Conservation (phyloP, 1,140 invertebrate species). For the Galleria mellonella region DNA sequence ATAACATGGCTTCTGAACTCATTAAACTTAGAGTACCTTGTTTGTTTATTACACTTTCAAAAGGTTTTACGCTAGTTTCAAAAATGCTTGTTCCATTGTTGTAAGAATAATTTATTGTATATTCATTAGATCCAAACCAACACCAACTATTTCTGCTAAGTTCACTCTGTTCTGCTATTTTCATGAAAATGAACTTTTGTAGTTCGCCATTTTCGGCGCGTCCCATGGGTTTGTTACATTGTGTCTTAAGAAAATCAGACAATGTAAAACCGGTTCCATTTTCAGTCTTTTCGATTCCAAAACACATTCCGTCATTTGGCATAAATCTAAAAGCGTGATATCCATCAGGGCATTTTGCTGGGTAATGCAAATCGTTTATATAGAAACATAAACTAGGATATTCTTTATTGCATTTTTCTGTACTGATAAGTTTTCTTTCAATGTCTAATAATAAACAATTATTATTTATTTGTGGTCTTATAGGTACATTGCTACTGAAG, state of each 20-base stretch:
- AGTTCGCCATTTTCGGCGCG: slow-evolving; percentile 21
- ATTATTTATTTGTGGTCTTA: slow-evolving; percentile 24
- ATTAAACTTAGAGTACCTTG: slow-evolving; percentile 32
- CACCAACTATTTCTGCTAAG: slow-evolving; percentile 40
- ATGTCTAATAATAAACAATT: slow-evolving; percentile 48
- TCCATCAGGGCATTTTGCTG: slow-evolving; percentile 42
- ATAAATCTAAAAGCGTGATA: slow-evolving; percentile 46
- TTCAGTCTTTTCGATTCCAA: slow-evolving; percentile 41
- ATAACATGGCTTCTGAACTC: slow-evolving; percentile 15
- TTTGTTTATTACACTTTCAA: slow-evolving; percentile 37
- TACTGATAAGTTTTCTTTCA: slow-evolving; percentile 22
- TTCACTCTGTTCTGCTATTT: slow-evolving; percentile 35
- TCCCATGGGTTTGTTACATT: slow-evolving; percentile 44
- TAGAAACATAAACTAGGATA: slow-evolving; percentile 53
- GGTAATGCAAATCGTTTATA: slow-evolving; percentile 39
- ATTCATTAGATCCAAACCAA: slow-evolving; percentile 31
- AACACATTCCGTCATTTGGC: slow-evolving; percentile 41
- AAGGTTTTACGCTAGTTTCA: neutral
- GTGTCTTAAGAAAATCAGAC: slow-evolving; percentile 29
- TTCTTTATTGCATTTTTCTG: slow-evolving; percentile 29
- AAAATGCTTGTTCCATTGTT: neutral
- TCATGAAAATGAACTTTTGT: slow-evolving; percentile 42
- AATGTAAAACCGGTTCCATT: slow-evolving; percentile 21
- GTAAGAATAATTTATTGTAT: neutral
- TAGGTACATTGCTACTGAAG: slow-evolving; percentile 19